phyloP scores from a whole-genome alignment of 2,113 vertebrate genomes.

The Tyto alba region DNA sequence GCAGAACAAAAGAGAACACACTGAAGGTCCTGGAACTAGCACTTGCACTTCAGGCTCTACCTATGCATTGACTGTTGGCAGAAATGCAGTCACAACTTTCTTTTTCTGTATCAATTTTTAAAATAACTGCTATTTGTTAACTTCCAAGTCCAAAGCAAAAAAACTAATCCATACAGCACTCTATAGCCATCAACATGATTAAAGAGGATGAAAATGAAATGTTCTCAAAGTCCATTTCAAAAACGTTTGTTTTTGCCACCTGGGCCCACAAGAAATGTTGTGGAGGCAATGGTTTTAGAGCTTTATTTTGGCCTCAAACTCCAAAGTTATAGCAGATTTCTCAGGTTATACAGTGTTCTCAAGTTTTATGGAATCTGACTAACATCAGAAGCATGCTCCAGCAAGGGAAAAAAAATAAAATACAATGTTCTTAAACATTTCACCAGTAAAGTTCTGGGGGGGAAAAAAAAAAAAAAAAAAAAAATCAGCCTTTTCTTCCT shows the following conservation, averaged over 20 bases:
- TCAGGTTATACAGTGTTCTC: neutral
- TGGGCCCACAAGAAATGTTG: neutral
- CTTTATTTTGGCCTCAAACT: slow-evolving; percentile 22
- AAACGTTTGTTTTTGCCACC: neutral
- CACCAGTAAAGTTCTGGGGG: neutral
- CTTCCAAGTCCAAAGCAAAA: neutral
- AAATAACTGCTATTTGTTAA: neutral
- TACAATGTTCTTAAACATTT: neutral
- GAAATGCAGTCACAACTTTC: neutral
- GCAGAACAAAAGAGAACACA: neutral
- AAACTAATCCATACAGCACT: neutral
- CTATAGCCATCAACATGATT: neutral
- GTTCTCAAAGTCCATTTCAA: neutral
- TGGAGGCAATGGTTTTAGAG: neutral
- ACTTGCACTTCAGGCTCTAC: neutral
- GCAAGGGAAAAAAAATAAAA: neutral
- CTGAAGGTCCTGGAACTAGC: neutral
- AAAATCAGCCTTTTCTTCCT: neutral
- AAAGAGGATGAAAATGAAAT: neutral
- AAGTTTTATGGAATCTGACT: slow-evolving; percentile 13
- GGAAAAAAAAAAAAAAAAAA: neutral
- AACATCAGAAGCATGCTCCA: neutral
- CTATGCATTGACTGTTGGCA: neutral
- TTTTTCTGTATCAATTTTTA: neutral
- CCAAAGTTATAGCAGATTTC: neutral